These are phyloP conservation scores for Ormyrus thymus DNA, from an alignment of 2,888 invertebrate species.

Conservation along the genomic window DNA sequence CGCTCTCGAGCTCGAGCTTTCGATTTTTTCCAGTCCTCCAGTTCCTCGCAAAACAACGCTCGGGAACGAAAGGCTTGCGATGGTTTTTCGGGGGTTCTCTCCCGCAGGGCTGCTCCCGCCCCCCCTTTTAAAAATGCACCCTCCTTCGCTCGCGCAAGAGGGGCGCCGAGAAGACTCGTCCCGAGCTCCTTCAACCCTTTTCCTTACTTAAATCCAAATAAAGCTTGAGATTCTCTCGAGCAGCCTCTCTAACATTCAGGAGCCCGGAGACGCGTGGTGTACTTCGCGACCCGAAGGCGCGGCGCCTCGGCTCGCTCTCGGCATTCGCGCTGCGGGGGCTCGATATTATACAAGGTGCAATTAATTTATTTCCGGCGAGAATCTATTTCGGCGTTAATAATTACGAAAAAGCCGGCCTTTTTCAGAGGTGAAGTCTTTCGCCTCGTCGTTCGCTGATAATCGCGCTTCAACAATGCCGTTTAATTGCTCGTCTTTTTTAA, in stretches of 20 bases:
- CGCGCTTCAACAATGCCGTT: slow-evolving; percentile 14
- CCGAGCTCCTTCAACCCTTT: slow-evolving; percentile 67
- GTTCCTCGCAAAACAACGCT: slow-evolving; percentile 45
- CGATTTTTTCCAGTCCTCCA: slow-evolving; percentile 46
- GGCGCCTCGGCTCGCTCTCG: background rate
- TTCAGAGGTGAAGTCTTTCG: background rate
- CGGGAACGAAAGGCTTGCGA: slow-evolving; percentile 17
- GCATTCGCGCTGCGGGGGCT: slow-evolving; percentile 30
- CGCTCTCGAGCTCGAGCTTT: slow-evolving; percentile 36
- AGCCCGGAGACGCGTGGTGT: slow-evolving; percentile 7
- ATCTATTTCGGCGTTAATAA: background rate
- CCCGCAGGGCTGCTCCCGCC: slow-evolving; percentile 20
- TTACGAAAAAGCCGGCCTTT: background rate
- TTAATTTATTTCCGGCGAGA: background rate
- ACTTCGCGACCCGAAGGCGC: background rate
- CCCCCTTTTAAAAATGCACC: slow-evolving; percentile 60
- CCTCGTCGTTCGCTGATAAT: background rate
- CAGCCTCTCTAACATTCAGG: background rate
- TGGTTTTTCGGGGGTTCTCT: slow-evolving; percentile 39
- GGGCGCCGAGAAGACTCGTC: slow-evolving; percentile 52
- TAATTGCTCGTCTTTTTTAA: slow-evolving; percentile 41
- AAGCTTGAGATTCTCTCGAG: slow-evolving; percentile 69
- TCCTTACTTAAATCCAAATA: slow-evolving; percentile 70
- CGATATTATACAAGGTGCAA: slow-evolving; percentile 30
- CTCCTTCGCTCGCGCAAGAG: slow-evolving; percentile 11